These are phyloP conservation scores for Chionodraco myersi DNA, from an alignment of 2,113 vertebrate species.

Conservation along the genomic window DNA sequence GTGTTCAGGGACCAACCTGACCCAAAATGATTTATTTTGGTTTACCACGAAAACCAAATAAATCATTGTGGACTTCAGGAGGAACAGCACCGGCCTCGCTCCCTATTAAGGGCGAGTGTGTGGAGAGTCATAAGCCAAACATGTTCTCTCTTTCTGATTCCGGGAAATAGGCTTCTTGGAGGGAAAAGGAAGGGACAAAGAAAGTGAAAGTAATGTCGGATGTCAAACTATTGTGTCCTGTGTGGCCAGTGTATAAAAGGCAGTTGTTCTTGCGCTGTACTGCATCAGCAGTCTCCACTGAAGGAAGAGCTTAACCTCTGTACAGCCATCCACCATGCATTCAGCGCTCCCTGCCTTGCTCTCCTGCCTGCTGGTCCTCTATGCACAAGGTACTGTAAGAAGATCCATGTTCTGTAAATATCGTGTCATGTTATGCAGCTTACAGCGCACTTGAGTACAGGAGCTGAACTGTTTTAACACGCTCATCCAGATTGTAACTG, in stretches of 20 bases:
- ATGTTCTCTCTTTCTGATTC: background rate
- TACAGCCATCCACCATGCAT: slow-evolving; percentile 30
- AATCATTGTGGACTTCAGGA: too few relatives aligned
- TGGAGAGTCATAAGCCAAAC: too few relatives aligned
- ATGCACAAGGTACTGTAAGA: slow-evolving; percentile 40
- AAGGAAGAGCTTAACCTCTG: background rate
- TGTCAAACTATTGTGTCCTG: background rate
- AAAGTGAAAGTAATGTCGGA: background rate
- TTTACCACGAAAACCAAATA: too few relatives aligned
- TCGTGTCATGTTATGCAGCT: background rate
- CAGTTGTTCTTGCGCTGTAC: background rate
- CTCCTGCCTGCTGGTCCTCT: slow-evolving; percentile 37
- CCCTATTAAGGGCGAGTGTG: too few relatives aligned
- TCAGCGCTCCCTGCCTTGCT: background rate
- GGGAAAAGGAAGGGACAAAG: background rate
- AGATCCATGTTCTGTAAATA: background rate
- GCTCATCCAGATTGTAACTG: background rate
- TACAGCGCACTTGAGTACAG: background rate
- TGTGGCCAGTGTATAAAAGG: slow-evolving; percentile 18
- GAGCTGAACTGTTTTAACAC: background rate
- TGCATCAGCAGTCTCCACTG: slow-evolving; percentile 11
- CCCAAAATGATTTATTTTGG: too few relatives aligned
- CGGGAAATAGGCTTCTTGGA: background rate
- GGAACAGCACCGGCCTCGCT: too few relatives aligned
- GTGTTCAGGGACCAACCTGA: too few relatives aligned